phyloP scores from a whole-genome alignment of 2,888 invertebrate species.

The Pterostichus madidus region DNA sequence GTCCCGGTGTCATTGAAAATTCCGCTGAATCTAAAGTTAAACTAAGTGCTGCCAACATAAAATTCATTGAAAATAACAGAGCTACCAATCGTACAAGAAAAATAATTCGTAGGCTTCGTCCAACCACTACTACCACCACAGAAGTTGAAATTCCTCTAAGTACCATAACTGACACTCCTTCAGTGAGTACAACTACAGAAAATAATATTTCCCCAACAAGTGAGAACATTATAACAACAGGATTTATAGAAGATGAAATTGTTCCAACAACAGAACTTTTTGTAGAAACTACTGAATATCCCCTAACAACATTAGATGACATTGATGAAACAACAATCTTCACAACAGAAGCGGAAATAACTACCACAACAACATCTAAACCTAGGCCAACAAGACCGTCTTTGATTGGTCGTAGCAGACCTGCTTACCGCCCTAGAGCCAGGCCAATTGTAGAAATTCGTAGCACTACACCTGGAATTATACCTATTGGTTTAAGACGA shows the following conservation, averaged over 20 bases:
- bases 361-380: constrained; percentile 67
- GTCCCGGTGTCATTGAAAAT: constrained; percentile 28
- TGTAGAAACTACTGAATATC: constrained; percentile 64
- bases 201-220: constrained; percentile 40
- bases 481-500: constrained; percentile 18
- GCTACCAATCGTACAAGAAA: constrained; percentile 70
- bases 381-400: constrained; percentile 62
- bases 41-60: constrained; percentile 9
- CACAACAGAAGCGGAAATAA: constrained; percentile 36
- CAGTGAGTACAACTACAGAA: constrained; percentile 60
- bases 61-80: neutral
- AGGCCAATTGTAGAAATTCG: constrained; percentile 34
- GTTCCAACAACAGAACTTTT: constrained; percentile 20
- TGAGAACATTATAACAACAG: constrained; percentile 24
- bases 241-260: neutral
- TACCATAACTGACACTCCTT: constrained; percentile 31
- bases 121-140: constrained; percentile 67
- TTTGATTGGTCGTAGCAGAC: constrained; percentile 59
- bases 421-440: constrained; percentile 53
- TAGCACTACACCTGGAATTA: constrained; percentile 38
- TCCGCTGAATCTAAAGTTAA: neutral
- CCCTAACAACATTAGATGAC: constrained; percentile 63
- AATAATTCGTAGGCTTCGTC: constrained; percentile 73
- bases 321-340: constrained; percentile 47
- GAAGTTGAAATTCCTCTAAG: constrained; percentile 53